phyloP scores from a whole-genome alignment of 2,888 invertebrate species.

The Liodrosophila aerea region DNA sequence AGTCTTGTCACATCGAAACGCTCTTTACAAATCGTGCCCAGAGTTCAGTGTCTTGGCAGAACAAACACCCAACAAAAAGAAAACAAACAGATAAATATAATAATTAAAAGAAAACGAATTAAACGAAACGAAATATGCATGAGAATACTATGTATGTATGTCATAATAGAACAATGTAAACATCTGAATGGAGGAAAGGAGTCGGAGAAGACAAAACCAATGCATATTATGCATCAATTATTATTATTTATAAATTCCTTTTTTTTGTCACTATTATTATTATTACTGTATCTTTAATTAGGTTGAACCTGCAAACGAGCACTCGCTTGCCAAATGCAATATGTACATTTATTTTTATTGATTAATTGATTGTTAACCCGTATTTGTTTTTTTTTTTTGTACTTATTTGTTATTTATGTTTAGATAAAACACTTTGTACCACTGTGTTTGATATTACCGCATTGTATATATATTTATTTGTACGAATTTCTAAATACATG shows the following conservation, averaged over 20 bases:
- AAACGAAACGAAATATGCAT: slow-evolving; percentile 18
- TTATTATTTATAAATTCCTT: slow-evolving; percentile 11
- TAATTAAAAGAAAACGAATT: slow-evolving; percentile 4
- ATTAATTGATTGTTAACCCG: slow-evolving; percentile 55
- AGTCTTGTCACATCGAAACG: slow-evolving; percentile 3
- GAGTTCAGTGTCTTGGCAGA: slow-evolving; percentile 37
- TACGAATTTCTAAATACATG: slow-evolving; percentile 14
- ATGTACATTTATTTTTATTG: slow-evolving; percentile 41
- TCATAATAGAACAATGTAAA: slow-evolving; percentile 31
- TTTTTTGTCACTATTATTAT: no score
- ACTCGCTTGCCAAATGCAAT: slow-evolving; percentile 43
- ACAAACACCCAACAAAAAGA: slow-evolving; percentile 3
- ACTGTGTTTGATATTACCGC: slow-evolving; percentile 42
- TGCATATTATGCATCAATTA: slow-evolving; percentile 23
- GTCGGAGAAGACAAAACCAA: slow-evolving; percentile 29
- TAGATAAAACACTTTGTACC: slow-evolving; percentile 24
- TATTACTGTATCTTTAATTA: slow-evolving; percentile 36
- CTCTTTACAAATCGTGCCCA: slow-evolving; percentile 44
- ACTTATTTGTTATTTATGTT: slow-evolving; percentile 69
- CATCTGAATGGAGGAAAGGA: slow-evolving; percentile 6
- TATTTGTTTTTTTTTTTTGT: slow-evolving; percentile 69
- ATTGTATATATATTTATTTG: slow-evolving; percentile 38
- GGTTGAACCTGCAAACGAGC: slow-evolving; percentile 19
- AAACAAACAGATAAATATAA: slow-evolving; percentile 2
- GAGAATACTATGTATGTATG: slow-evolving; percentile 7